Base-by-base conservation (phyloP, 2,888 invertebrate genomes). In the Apoda limacodes region DNA sequence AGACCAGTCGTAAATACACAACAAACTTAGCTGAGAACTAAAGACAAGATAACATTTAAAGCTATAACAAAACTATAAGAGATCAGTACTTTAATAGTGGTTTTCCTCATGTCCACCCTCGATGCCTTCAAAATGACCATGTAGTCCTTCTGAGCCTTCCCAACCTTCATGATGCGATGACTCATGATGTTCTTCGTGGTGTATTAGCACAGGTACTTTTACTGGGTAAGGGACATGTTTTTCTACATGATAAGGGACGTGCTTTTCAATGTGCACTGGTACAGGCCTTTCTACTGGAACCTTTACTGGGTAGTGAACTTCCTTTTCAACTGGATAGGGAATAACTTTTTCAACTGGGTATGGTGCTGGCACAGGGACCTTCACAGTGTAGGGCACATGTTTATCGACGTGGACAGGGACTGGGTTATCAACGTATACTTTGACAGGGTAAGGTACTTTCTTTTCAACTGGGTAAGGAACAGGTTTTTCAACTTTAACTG, bases 331-430 rank as follows among this genome's bases (percentile, higher is more conserved):
- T 9, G 86, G 85, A 54, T 85, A 84, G 1, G 86, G 87, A 21
- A 88, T 80, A 20, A 85, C 78, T 52, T 85, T 86, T 50, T 86
- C 84, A 0, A 88, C 86, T 11, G 86, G 87, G 60, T 88, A 89
- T 13, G 89, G 89, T 5, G 83, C 85, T 9, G 89, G 88, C 20
- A 87, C 84, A 6, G 84, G 89, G 13, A 90, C 88, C 56, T 90
- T 90, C 4, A 92, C 89, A 27, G 82, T 83, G 48, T 87, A 86
- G 14, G 92, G 92, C 42, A 90, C 88, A 21, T 88, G 89, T 57
- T 90, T 90, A 39, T 90, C 90, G 2, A 92, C 90, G 39, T 88
- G 88, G 9, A 88, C 88, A 5, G 89, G 88, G 4, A 89, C 83
- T 22, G 87, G 90, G 52, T 86, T 83, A 25, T 89, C 87, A 19